Evolutionary conservation across 2,888 invertebrate genomes (phyloP), one percentile per base, ranked within the genome.

Genomic region (Drosophila formosana): DNA sequence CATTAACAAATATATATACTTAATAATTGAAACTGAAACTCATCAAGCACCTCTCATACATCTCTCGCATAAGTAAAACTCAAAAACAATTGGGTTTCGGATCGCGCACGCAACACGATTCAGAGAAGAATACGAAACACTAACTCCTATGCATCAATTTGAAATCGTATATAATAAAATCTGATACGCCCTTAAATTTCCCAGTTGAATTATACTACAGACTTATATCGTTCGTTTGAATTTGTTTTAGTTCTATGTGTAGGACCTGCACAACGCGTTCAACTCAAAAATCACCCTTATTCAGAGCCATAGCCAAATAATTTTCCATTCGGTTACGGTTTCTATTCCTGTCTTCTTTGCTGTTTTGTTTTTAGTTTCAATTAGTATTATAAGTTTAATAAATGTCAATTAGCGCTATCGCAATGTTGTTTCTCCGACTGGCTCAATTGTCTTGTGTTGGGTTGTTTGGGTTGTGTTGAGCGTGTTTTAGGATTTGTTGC

Each of bases 1-100:
- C 55, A 66, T 77, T 74, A 71, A 61, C 63, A 75, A 66, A 62
- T 67, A 55, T 78, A 64, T 61, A 66, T 66, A 71, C 60, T 60
- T 71, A 75, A 75, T 49, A 58, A 66, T 25, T 47, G 57, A 56
- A 75, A 61, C 56, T 55, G 56, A 75, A 78, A 66, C 72, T 76
- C 46, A 66, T 64, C 32, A 60, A 62, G 51, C 43, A 37, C 34
- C 49, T 66, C 52, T n/a, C 37, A 39, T 34, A 37, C 37, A n/a
- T 37, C 37, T 26, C 41, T 28, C 26, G 26, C 30, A 8, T 56
- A 57, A 43, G 39, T 52, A 28, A 26, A 77, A 75, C 60, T 52
- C 39, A 73, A 77, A 57, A 77, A 57, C 45, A 62, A 63, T 52
- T 53, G 52, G 61, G 46, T 39, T 61, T 51, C 67, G 45, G 34